Conservation (phyloP, 1,140 invertebrate species). For the Pollicipes pollicipes region DNA sequence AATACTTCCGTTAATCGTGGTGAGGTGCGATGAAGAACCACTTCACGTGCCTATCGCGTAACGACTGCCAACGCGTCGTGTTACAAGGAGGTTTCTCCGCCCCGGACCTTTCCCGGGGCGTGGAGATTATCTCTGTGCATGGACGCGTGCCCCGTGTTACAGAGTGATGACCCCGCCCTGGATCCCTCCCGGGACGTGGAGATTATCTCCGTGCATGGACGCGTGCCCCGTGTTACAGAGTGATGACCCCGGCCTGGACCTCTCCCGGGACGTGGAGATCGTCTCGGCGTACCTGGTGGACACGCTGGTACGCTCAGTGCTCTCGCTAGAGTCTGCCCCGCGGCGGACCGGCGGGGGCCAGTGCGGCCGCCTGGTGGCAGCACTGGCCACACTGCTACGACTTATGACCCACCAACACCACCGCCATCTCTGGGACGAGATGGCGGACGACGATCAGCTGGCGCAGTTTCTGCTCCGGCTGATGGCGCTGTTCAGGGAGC, state of each 20-base stretch:
- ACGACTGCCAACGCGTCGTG: too few species aligned
- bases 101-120: too few species aligned
- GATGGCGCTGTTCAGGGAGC: conserved; percentile 3
- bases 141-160: too few species aligned
- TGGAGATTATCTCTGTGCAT: too few species aligned
- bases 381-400: neutral
- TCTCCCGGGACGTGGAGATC: neutral
- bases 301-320: neutral
- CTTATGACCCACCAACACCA: neutral
- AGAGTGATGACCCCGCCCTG: too few species aligned
- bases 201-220: too few species aligned
- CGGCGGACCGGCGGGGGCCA: neutral
- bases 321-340: neutral
- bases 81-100: too few species aligned
- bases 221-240: too few species aligned
- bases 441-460: neutral
- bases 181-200: too few species aligned
- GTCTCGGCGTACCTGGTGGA: neutral
- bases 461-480: neutral
- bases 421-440: neutral
- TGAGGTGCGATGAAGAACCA: too few species aligned
- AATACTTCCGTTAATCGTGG: too few species aligned
- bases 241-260: neutral
- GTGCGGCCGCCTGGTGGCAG: neutral
- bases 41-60: too few species aligned